Evolutionary conservation across 2,797 vertebrate genomes (phyloP).

Genomic region (Hydrocynus forskahlii): DNA sequence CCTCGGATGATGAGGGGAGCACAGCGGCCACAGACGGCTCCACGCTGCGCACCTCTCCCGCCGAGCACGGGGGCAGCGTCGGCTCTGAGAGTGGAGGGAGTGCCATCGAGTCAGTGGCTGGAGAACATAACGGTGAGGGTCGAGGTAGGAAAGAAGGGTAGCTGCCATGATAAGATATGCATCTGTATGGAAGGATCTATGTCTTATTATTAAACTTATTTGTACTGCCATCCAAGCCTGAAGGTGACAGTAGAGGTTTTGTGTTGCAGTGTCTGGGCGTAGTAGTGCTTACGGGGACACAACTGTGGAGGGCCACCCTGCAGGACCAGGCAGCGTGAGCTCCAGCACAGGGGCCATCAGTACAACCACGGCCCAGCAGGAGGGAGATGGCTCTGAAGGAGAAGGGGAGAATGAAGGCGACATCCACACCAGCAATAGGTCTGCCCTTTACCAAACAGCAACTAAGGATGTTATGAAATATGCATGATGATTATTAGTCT

Average conservation of each 20-base stretch:
- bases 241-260: background rate
- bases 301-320: constrained; percentile 89
- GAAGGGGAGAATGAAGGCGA: constrained; percentile 95
- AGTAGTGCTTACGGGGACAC: constrained; percentile 97
- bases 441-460: constrained; percentile 39
- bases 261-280: constrained; percentile 88
- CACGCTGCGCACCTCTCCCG: constrained; percentile 94
- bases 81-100: constrained; percentile 98
- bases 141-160: background rate
- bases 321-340: constrained; percentile 94
- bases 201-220: background rate
- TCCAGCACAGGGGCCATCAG: constrained; percentile 98
- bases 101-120: constrained; percentile 95
- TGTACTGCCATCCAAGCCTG: background rate
- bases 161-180: background rate
- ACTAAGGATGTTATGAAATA: background rate
- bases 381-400: constrained; percentile 95
- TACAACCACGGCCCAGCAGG: constrained; percentile 95
- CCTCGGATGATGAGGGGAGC: constrained; percentile 98
- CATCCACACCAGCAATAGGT: constrained; percentile 96
- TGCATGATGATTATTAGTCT: background rate
- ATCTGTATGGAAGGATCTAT: background rate
- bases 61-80: constrained; percentile 97
- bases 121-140: constrained; percentile 94
- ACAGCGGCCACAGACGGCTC: constrained; percentile 98